phyloP scores from a whole-genome alignment of 1,140 invertebrate genomes.

The Zaprionus kolodkinae region DNA sequence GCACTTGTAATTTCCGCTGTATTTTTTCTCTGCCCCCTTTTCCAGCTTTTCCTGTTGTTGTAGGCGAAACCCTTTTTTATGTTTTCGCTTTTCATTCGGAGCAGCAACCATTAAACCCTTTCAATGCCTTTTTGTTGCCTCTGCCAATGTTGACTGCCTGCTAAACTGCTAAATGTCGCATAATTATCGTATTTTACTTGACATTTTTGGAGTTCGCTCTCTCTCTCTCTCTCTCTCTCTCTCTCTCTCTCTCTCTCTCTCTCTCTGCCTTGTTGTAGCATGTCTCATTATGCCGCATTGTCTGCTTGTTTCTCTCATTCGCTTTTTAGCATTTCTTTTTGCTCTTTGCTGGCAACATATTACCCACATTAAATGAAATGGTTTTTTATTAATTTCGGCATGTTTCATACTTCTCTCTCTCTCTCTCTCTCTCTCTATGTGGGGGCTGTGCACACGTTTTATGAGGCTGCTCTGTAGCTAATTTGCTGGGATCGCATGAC shows the following conservation, averaged over 20 bases:
- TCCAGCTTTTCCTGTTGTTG: slow-evolving; percentile 23
- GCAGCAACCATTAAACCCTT: slow-evolving; percentile 61
- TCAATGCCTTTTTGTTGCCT: slow-evolving; percentile 46
- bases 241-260: slow-evolving; percentile 11
- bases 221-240: slow-evolving; percentile 5
- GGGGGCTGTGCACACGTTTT: slow-evolving; percentile 3
- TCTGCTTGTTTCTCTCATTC: slow-evolving; percentile 42
- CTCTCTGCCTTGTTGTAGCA: slow-evolving; percentile 26
- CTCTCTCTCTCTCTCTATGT: slow-evolving; percentile 10
- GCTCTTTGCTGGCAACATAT: slow-evolving; percentile 52
- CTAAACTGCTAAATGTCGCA: slow-evolving; percentile 81
- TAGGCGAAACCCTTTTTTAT: slow-evolving; percentile 57
- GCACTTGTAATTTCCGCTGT: slow-evolving; percentile 77
- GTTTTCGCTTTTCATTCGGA: slow-evolving; percentile 57
- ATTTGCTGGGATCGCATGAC: slow-evolving; percentile 44
- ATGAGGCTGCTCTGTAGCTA: slow-evolving; percentile 36
- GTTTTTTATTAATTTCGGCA: slow-evolving; percentile 70
- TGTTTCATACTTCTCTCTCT: slow-evolving; percentile 50
- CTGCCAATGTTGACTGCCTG: slow-evolving; percentile 54
- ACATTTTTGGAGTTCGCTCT: slow-evolving; percentile 31
- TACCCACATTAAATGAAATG: slow-evolving; percentile 70
- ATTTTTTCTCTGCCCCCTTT: slow-evolving; percentile 25
- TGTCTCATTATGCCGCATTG: slow-evolving; percentile 73
- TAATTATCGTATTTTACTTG: slow-evolving; percentile 79
- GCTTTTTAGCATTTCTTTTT: slow-evolving; percentile 24